Percentiles rank a stretch among this genome's conserved stretches.
Conservation (phyloP, 2,113 vertebrate species). For the Megaptera novaeangliae region DNA sequence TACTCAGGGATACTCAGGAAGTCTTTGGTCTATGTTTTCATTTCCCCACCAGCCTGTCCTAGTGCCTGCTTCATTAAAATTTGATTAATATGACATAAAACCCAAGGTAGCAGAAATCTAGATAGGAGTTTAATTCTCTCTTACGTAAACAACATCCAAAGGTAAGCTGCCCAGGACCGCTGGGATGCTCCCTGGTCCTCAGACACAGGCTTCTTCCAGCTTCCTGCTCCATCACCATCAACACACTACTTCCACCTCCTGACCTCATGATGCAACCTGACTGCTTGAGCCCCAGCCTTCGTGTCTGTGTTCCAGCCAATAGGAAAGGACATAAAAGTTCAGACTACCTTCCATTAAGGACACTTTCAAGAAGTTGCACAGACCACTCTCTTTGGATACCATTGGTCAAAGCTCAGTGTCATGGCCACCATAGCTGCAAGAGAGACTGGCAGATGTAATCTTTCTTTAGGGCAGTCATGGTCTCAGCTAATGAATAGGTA, state of each 20-base stretch:
- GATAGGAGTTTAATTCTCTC: neutral
- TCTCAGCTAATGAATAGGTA: neutral
- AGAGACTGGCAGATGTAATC: neutral
- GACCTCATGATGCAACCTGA: neutral
- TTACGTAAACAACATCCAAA: neutral
- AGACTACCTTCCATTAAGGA: neutral
- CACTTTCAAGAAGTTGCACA: neutral
- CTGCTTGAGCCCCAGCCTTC: neutral
- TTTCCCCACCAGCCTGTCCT: neutral
- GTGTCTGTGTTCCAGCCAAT: neutral
- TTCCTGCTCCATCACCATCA: neutral
- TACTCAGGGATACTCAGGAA: neutral
- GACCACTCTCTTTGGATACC: neutral
- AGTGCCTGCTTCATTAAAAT: neutral
- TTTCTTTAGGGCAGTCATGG: neutral
- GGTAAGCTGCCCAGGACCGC: neutral
- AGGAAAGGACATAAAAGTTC: neutral
- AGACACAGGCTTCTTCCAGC: neutral
- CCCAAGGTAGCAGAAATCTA: neutral
- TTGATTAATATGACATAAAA: neutral
- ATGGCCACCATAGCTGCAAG: neutral
- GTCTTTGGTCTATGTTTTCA: neutral
- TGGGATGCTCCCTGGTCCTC: neutral
- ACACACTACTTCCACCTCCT: neutral
- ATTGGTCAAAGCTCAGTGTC: neutral